Evolutionary conservation across 2,113 vertebrate species (phyloP).

Genomic region (Ciconia stormi): DNA sequence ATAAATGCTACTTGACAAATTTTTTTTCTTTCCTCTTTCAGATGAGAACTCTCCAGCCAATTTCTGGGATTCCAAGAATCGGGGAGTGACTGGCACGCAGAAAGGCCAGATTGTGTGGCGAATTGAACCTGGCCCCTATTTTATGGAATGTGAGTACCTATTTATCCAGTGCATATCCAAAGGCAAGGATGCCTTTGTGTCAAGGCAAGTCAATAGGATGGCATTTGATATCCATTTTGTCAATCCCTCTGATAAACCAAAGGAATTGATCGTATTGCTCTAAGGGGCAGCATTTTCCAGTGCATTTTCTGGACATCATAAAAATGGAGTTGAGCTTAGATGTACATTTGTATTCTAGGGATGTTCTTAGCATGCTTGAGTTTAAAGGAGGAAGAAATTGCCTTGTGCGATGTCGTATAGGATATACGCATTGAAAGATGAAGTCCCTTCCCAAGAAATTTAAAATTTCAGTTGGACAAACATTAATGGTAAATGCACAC

Average conservation of each 20-base stretch:
- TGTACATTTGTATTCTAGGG: background rate
- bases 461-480: background rate
- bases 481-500: background rate
- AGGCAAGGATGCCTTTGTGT: background rate
- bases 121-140: constrained; percentile 95
- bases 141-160: constrained; percentile 92
- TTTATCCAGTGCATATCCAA: background rate
- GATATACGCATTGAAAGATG: background rate
- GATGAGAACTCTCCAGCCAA: constrained; percentile 98
- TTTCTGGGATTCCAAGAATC: constrained; percentile 99
- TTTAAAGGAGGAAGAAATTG: background rate
- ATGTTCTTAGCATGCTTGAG: background rate
- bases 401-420: background rate
- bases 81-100: constrained; percentile 95
- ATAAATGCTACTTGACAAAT: background rate
- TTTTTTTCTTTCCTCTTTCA: constrained; percentile 57
- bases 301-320: rapidly evolving
- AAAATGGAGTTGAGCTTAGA: background rate
- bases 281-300: background rate
- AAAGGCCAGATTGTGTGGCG: constrained; percentile 97
- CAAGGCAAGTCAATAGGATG: background rate
- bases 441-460: background rate
- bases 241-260: background rate
- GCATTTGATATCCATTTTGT: background rate
- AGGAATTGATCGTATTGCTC: background rate